These are phyloP conservation scores for Fopius arisanus DNA, from an alignment of 1,140 invertebrate species.

Conservation along the genomic window DNA sequence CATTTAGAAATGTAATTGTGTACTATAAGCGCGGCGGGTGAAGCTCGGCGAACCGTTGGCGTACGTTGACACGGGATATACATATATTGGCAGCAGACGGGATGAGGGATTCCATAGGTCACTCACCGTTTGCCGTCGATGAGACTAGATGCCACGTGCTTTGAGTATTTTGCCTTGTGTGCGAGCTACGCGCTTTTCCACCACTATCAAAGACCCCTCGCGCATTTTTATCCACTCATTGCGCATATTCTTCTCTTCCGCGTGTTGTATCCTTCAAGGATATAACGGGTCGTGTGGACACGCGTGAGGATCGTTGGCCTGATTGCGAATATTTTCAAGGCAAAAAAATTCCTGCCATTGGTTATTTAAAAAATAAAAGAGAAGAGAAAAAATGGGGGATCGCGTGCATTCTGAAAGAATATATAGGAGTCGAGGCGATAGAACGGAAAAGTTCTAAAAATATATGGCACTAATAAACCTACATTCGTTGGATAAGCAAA, in stretches of 20 bases:
- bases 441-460: not conserved
- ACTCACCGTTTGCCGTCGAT: conserved; percentile 55
- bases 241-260: conserved; percentile 8
- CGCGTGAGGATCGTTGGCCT: conserved; percentile 22
- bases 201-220: not conserved
- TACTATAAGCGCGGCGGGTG: not conserved
- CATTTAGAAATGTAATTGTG: too few species aligned
- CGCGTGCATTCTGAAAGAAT: not conserved
- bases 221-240: conserved; percentile 11
- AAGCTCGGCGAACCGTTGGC: not conserved
- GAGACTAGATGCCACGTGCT: conserved; percentile 21
- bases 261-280: conserved; percentile 29
- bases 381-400: not conserved
- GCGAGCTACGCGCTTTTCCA: not conserved
- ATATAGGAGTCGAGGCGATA: not conserved
- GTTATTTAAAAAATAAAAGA: too few species aligned
- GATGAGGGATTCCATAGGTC: conserved; percentile 55
- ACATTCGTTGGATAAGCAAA: not conserved
- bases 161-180: not conserved
- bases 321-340: not conserved
- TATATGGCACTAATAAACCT: not conserved
- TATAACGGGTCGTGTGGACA: conserved; percentile 29
- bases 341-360: not conserved
- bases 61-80: conserved; percentile 51
- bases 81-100: conserved; percentile 41